Base-by-base conservation (phyloP, 2,888 invertebrate species). In the Camponotus fellah region DNA sequence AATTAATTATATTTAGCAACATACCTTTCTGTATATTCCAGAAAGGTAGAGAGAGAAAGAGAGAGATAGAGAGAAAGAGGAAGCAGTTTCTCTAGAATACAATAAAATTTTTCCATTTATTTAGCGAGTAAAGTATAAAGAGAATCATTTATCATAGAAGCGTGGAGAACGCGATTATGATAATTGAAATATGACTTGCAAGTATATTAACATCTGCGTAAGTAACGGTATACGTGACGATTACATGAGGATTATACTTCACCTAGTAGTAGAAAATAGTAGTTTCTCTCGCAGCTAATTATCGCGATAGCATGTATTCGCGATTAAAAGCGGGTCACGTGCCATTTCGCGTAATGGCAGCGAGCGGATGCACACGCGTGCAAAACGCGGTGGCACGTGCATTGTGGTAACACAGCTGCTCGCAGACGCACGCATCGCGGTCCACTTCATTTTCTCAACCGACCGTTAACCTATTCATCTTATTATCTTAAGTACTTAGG, bases 251-350 rank as follows among this genome's bases (percentile, higher is more conserved):
- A 79, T 60, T 79, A 60, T 43, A 79, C 60, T 37, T 71, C 49
- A 37, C 53, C n/a, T 8, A 53, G n/a, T 53, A 53, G 53, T n/a
- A 53, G 26, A 26, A 14, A 53, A 53, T 53, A 32, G 46, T 43
- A n/a, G 69, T 71, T 46, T 71, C 79, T 71, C 79, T 60, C 79
- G 79, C 71, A 46, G 58, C 79, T 79, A 71, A 71, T 79, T 26
- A n/a, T 8, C 34, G 26, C 9, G 43, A 71, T 69, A 79, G 43
- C 21, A 53, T 53, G 69, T 58, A 68, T 43, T 37, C 26, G 56
- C 66, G 75, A 90, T 89, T 87, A 87, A 88, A 77, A 85, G 65
- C 72, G 32, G 88, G 79, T 80, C 90, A 90, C 90, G 90, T 90
- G 90, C 74, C 88, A 46, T 79, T 79, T 71, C 46, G 71, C 79